phyloP scores from a whole-genome alignment of 2,797 vertebrate genomes.

The Enteromius mattozi region DNA sequence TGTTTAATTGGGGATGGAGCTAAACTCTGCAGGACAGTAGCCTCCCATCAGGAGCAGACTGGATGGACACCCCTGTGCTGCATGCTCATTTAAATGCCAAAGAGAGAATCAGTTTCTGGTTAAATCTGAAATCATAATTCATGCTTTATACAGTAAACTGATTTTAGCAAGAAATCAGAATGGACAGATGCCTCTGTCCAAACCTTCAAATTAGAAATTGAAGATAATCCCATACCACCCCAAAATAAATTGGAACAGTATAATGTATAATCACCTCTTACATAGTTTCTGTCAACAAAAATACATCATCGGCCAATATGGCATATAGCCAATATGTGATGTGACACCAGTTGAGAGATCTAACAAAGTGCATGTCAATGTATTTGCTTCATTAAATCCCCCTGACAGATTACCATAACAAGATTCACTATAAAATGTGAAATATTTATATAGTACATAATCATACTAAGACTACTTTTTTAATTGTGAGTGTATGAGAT shows the following conservation, averaged over 20 bases:
- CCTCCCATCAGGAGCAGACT: not conserved
- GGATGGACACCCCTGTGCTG: not conserved
- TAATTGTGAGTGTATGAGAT: not conserved
- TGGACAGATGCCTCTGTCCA: not conserved
- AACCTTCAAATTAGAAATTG: not conserved
- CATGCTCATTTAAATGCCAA: constrained; percentile 9
- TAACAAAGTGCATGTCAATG: not conserved
- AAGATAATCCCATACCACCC: not conserved
- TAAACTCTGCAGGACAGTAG: not conserved
- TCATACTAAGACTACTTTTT: not conserved
- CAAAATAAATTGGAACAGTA: not conserved
- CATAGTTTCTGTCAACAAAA: constrained; percentile 7
- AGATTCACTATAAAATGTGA: not conserved
- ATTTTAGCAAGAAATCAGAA: not conserved
- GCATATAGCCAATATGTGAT: not conserved
- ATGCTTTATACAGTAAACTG: not conserved
- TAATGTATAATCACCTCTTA: not conserved
- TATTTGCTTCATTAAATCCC: not conserved
- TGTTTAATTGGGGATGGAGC: constrained; percentile 10
- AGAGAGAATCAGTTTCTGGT: not conserved
- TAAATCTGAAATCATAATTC: not conserved
- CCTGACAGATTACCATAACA: not conserved
- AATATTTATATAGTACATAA: not conserved
- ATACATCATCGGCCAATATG: no score
- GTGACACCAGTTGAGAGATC: not conserved